These are phyloP conservation scores for Drosophila barbarae DNA, from an alignment of 2,888 invertebrate species.

Conservation along the genomic window DNA sequence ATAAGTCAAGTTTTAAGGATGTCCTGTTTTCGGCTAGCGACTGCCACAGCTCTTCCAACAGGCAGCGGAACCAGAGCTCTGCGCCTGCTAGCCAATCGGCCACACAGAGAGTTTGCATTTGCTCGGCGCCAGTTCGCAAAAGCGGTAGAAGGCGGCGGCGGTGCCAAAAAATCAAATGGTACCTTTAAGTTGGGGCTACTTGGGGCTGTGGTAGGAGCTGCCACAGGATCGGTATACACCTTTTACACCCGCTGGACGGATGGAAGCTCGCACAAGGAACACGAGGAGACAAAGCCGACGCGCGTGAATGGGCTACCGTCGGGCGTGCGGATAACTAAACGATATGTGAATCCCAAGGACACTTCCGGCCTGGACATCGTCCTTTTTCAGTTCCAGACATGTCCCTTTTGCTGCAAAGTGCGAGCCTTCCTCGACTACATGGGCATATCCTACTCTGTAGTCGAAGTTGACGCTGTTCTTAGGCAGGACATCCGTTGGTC, in stretches of 20 bases:
- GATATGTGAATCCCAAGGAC: slow-evolving; percentile 85
- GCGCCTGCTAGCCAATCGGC: slow-evolving; percentile 26
- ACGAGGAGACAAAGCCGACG: slow-evolving; percentile 69
- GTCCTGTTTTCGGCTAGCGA: slow-evolving; percentile 65
- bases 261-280: slow-evolving; percentile 77
- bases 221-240: slow-evolving; percentile 81
- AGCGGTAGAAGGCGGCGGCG: slow-evolving; percentile 18
- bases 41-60: slow-evolving; percentile 39
- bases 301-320: slow-evolving; percentile 81
- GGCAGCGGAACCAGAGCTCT: slow-evolving; percentile 22
- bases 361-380: slow-evolving; percentile 87
- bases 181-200: slow-evolving; percentile 82
- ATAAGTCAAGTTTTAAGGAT: slow-evolving; percentile 46
- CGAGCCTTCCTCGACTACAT: slow-evolving; percentile 94
- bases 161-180: slow-evolving; percentile 47
- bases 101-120: slow-evolving; percentile 18
- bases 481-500: slow-evolving; percentile 96
- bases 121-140: slow-evolving; percentile 20
- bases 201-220: slow-evolving; percentile 83
- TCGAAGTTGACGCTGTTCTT: slow-evolving; percentile 98
- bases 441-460: slow-evolving; percentile 95
- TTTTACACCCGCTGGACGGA: slow-evolving; percentile 70
- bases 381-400: slow-evolving; percentile 97
- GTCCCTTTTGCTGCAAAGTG: slow-evolving; percentile 97
- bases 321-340: slow-evolving; percentile 81